Percentiles rank a stretch among this genome's conserved stretches.
Conservation (phyloP, 2,113 vertebrate species). For the Lathamus discolor region DNA sequence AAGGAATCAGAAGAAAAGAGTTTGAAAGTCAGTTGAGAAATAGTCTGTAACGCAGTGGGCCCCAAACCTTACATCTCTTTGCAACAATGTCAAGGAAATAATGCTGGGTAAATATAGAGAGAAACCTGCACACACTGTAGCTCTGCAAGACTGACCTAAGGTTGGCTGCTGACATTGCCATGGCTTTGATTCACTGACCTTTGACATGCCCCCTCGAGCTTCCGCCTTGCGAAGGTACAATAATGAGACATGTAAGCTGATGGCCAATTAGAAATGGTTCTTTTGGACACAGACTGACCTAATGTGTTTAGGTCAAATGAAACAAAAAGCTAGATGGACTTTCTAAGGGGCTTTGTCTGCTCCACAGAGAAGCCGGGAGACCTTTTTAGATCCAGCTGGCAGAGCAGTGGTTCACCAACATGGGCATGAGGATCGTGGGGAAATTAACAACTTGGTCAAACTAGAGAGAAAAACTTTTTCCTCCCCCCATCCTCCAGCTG, state of each 20-base stretch:
- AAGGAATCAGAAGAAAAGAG: conserved; percentile 45
- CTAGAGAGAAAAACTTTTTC: conserved; percentile 47
- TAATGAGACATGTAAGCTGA: conserved; percentile 70
- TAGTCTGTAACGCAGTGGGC: conserved; percentile 7
- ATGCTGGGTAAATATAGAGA: conserved; percentile 52
- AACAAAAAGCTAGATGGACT: conserved; percentile 69
- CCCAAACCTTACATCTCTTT: conserved; percentile 46
- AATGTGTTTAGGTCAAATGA: conserved; percentile 71
- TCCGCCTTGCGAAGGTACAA: conserved; percentile 49
- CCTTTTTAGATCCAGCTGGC: conserved; percentile 63
- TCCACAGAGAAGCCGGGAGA: conserved; percentile 57
- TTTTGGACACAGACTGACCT: conserved; percentile 69
- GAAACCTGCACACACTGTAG: conserved; percentile 24
- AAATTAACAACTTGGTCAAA: conserved; percentile 62
- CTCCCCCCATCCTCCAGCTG: background rate
- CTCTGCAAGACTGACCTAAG: conserved; percentile 53
- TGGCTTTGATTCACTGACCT: conserved; percentile 52
- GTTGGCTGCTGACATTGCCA: conserved; percentile 46
- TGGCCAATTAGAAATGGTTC: conserved; percentile 73
- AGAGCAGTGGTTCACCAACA: conserved; percentile 30
- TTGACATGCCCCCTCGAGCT: conserved; percentile 25
- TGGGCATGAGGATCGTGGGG: background rate
- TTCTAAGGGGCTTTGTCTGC: conserved; percentile 65
- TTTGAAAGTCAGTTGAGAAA: conserved; percentile 43
- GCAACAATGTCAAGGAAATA: conserved; percentile 61